Evolutionary conservation across 53 echinoderm and acorn worm species (phyloP), one percentile per base, ranked within the genome.

Genomic region (Henricia sp.): DNA sequence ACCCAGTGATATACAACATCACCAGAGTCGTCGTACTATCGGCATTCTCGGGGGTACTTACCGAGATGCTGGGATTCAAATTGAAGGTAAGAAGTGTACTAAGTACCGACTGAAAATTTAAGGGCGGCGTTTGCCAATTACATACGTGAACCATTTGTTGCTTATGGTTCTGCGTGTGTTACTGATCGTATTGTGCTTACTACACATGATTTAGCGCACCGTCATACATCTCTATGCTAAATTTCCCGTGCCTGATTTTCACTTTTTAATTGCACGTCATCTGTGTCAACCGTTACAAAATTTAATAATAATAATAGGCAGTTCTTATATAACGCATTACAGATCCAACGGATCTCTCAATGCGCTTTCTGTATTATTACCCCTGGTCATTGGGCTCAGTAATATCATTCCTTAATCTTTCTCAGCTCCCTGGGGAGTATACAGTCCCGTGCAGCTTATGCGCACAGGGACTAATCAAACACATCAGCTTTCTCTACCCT

Each of bases 1-100:
- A 99, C 50, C 99, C 99, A 23, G 86, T 99, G 0, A 82, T 99
- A 8, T 99, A 99, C 82, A 99, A 99, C 83, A 99, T 99, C 87
- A 99, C 95, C 1, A 72, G 99, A 52, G 99, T 99, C 5, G 87
- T 99, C 10, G 99, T 99, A 26, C 71, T 99, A 13, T 99, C 99
- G 32, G 99, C 99, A 6, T 99, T 99, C 87, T 99, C 99, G 54
- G 99, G 94, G 13, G 99, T 99, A 2, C 86, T 99, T 10, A 92
- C 99, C 14, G 99, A 99, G 83, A 84, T 99, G 29, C 87, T 99
- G 19, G 99, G 99, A 1, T 99, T 99, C 72, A 99, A 99, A 68
- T 73, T 99, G 28, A 99, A 99, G 95, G 99, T 99, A 50, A 91
- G 91, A 55, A 50, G 27, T 16, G 0, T 37, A 37, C 46, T 19